Conservation (phyloP, 2,797 vertebrate species). For the Macrochelys suwanniensis region DNA sequence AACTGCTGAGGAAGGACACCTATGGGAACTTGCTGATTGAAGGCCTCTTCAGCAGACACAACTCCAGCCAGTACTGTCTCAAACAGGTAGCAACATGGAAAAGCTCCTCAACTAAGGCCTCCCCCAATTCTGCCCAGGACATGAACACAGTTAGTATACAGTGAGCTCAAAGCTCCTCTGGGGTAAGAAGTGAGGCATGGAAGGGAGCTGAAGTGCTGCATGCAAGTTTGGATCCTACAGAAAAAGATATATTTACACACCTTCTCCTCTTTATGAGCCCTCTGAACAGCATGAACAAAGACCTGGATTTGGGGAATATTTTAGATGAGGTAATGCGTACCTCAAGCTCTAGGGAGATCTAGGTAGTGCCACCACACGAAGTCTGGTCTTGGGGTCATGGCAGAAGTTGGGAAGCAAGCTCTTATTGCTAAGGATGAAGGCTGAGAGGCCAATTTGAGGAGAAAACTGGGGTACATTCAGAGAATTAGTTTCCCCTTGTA, state of each 20-base stretch:
- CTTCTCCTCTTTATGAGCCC: background rate
- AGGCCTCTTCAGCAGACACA: background rate
- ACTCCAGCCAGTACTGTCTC: background rate
- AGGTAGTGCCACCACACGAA: background rate
- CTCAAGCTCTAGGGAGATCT: background rate
- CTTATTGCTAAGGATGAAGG: background rate
- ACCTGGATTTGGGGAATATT: background rate
- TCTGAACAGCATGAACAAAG: background rate
- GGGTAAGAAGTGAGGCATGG: background rate
- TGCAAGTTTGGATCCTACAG: background rate
- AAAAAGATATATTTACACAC: background rate
- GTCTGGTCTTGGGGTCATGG: background rate
- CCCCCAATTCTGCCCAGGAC: background rate
- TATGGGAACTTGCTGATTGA: background rate
- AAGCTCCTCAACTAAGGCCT: background rate
- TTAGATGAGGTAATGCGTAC: background rate
- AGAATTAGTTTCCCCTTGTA: background rate
- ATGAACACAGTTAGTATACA: background rate
- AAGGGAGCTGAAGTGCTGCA: background rate
- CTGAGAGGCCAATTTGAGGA: background rate
- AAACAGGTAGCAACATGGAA: background rate
- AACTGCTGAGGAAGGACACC: background rate
- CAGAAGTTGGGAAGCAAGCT: background rate
- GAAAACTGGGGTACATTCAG: background rate
- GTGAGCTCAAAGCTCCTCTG: background rate